A percentile compares a stretch with the other conserved stretches of the same genome.
These are phyloP conservation scores for Aplochiton taeniatus DNA, from an alignment of 2,797 vertebrate species.

Conservation along the genomic window DNA sequence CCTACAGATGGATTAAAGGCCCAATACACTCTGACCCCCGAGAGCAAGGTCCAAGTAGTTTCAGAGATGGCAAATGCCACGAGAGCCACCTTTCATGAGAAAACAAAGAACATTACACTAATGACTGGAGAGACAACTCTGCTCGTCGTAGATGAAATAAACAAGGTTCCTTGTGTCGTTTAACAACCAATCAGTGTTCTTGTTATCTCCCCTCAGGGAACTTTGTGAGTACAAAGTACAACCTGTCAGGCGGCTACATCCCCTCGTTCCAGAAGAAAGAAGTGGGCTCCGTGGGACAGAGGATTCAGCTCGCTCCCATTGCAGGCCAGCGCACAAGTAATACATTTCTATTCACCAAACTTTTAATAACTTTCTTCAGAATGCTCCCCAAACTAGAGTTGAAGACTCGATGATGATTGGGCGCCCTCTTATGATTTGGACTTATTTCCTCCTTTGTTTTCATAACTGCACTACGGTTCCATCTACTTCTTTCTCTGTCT, in stretches of 20 bases:
- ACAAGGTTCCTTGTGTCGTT: constrained; percentile 39
- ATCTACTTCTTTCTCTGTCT: constrained; percentile 49
- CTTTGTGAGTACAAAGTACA: constrained; percentile 79
- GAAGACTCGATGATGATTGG: too few species aligned
- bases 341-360: constrained; percentile 24
- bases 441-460: constrained; percentile 32
- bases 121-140: constrained; percentile 16
- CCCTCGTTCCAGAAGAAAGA: constrained; percentile 95
- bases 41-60: constrained; percentile 52
- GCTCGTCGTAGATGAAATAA: too few species aligned
- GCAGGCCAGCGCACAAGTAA: constrained; percentile 81
- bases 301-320: constrained; percentile 88
- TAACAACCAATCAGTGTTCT: neutral
- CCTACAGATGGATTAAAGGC: constrained; percentile 45
- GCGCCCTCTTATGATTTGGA: neutral
- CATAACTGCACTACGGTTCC: constrained; percentile 51
- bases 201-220: constrained; percentile 65
- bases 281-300: constrained; percentile 89
- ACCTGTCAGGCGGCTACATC: constrained; percentile 74
- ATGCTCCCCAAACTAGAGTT: neutral
- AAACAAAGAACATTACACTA: constrained; percentile 60
- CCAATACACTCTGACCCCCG: constrained; percentile 51
- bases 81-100: constrained; percentile 40
- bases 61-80: constrained; percentile 50
- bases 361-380: neutral